Conservation (phyloP, 2,888 invertebrate genomes). For the Escarpia spicata region DNA sequence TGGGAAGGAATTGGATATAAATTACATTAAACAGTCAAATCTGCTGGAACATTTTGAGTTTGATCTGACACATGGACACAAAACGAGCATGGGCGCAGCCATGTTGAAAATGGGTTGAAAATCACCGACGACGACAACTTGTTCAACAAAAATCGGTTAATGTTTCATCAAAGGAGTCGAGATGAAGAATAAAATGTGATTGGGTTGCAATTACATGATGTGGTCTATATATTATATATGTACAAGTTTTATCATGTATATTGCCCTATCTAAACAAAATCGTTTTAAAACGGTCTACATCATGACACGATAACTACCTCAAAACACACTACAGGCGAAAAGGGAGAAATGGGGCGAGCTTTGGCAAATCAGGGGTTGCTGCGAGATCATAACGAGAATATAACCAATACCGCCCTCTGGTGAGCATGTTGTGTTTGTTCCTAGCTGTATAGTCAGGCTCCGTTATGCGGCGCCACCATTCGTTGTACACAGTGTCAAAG, state of each 20-base stretch:
- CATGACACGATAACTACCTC: not conserved
- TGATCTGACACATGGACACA: not conserved
- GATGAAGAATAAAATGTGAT: not conserved
- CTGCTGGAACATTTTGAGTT: not conserved
- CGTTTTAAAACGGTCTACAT: not conserved
- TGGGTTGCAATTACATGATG: not conserved
- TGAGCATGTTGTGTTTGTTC: not conserved
- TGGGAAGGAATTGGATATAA: not conserved
- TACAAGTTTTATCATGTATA: not conserved
- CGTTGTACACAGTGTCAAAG: not conserved
- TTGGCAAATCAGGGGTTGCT: slow-evolving; percentile 6
- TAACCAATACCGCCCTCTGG: not conserved
- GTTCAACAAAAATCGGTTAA: not conserved
- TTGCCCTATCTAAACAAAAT: not conserved
- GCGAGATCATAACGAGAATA: slow-evolving; percentile 13
- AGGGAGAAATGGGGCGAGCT: slow-evolving; percentile 10
- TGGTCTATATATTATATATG: not conserved
- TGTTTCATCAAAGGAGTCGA: not conserved
- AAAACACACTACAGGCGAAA: slow-evolving; percentile 6
- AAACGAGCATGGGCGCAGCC: not conserved
- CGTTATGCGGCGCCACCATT: not conserved
- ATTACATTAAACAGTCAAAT: not conserved
- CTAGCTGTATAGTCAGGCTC: not conserved
- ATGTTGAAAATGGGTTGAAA: not conserved
- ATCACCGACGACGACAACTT: not conserved